Base-by-base conservation (phyloP, 2,797 vertebrate genomes). In the Mus spretus region DNA sequence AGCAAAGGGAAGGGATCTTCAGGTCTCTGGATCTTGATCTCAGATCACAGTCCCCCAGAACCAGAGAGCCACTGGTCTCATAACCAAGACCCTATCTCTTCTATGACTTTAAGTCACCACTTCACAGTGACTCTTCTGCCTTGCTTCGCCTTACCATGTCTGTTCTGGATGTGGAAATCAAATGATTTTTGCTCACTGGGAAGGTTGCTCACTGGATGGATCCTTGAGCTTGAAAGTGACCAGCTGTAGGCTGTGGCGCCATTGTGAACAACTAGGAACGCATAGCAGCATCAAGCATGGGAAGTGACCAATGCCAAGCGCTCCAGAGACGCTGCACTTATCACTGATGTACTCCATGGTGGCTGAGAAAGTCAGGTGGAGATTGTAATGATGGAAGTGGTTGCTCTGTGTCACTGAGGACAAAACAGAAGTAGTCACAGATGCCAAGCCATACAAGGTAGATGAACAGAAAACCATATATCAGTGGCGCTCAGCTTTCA, bases 271-370 rank as follows among this genome's bases (percentile, higher is more conserved):
- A 98, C 99, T 99, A 99, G 99, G 99, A 0, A 96, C 98, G 0
- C 98, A 99, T 3, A 99, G 99, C 17, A 99, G 79, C 99, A 99
- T 70, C 99, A 99, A 99, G 99, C 99, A 2, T 99, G 99, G 99
- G 98, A 99, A 96, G 99, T 99, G 91, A 99, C 99, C 0, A 98
- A 97, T 97, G 99, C 98, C 90, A 99, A 99, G 94, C 98, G 99
- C 3, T 99, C 99, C 2, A 98, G 99, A 72, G 99, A 99, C n/a
- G 99, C 99, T 37, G 99, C 99, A 0, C 99, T 99, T 40, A 99
- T 99, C 37, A 99, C 99, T 0, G 12, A 44, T 9, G 13, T n/a
- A 40, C n/a, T 3, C 10, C 24, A 59, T 4, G 6, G 80, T 31
- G 13, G n/a, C 8, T 55, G 22, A 61, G n/a, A 28, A 61, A 28